Percentiles rank a stretch among this genome's conserved stretches.
phyloP scores from a whole-genome alignment of 1,140 invertebrate species.

The Semibalanus balanoides region DNA sequence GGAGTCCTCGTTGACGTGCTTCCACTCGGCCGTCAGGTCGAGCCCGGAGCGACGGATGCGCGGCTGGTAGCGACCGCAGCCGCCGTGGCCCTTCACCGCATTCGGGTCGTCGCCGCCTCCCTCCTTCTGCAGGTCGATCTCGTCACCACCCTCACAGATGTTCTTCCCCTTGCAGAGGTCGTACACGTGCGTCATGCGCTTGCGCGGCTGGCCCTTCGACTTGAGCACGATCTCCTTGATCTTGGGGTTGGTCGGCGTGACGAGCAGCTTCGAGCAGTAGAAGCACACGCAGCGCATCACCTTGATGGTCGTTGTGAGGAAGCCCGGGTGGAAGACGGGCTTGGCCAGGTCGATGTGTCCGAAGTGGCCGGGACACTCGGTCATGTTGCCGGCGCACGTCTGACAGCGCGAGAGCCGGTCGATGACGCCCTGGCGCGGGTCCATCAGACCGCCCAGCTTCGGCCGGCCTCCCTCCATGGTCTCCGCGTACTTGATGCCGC shows the following conservation, averaged over 20 bases:
- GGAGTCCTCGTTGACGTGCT: conserved; percentile 93
- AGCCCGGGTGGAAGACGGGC: conserved; percentile 97
- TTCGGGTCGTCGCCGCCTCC: neutral
- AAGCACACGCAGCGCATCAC: conserved; percentile 93
- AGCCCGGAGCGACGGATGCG: conserved; percentile 73
- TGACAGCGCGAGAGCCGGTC: conserved; percentile 87
- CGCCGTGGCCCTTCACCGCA: conserved; percentile 61
- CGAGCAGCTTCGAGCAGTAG: conserved; percentile 89
- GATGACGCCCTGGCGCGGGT: conserved; percentile 94
- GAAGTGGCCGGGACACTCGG: conserved; percentile 98
- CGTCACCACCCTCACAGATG: conserved; percentile 96
- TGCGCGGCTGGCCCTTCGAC: conserved; percentile 90
- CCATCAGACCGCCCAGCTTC: conserved; percentile 95
- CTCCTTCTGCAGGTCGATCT: conserved; percentile 54
- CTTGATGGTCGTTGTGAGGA: conserved; percentile 94
- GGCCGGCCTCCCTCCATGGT: conserved; percentile 96
- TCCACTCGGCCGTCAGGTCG: conserved; percentile 93
- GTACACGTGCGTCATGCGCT: conserved; percentile 87
- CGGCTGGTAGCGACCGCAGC: conserved; percentile 95
- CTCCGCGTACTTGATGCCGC: conserved; percentile 84
- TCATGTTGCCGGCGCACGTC: conserved; percentile 95
- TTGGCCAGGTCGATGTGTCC: conserved; percentile 98
- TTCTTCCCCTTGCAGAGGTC: conserved; percentile 97
- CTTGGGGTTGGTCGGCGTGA: conserved; percentile 89
- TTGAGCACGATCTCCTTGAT: conserved; percentile 95